phyloP scores from a whole-genome alignment of 2,113 vertebrate species.

The Seriola quinqueradiata region DNA sequence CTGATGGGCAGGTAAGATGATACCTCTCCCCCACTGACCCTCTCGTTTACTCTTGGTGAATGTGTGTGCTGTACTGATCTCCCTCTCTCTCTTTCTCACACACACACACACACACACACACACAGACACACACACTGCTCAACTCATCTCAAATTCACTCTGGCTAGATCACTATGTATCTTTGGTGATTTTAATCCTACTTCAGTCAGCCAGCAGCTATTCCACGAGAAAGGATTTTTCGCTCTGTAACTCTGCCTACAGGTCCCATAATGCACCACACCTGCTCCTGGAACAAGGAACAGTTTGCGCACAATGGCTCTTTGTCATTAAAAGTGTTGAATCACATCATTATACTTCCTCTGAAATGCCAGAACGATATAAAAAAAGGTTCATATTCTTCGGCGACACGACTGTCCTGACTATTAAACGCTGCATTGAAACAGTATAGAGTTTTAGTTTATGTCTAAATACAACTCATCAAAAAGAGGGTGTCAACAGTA shows the following conservation, averaged over 20 bases:
- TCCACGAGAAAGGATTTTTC: conserved; percentile 11
- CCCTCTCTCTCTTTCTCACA: neutral
- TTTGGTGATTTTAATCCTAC: conserved; percentile 22
- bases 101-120: conserved; percentile 1
- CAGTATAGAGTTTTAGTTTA: neutral
- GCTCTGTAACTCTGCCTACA: conserved; percentile 4
- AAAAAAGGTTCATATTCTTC: neutral
- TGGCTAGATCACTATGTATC: neutral
- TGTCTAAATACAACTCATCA: neutral
- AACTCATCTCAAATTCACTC: conserved; percentile 30
- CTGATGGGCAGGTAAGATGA: conserved; percentile 70
- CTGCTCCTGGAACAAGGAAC: neutral
- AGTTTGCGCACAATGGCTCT: neutral
- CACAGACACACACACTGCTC: conserved; percentile 4
- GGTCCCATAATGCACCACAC: conserved; percentile 28
- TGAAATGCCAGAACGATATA: neutral
- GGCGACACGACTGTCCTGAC: neutral
- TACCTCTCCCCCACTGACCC: conserved; percentile 15
- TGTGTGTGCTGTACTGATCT: conserved; percentile 22
- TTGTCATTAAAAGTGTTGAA: neutral
- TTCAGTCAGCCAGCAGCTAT: neutral
- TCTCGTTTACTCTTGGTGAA: conserved; percentile 34
- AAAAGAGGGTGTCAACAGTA: neutral
- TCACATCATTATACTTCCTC: neutral
- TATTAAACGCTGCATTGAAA: neutral